Evolutionary conservation across 2,113 vertebrate species (phyloP).

Genomic region (Hiodon alosoides): DNA sequence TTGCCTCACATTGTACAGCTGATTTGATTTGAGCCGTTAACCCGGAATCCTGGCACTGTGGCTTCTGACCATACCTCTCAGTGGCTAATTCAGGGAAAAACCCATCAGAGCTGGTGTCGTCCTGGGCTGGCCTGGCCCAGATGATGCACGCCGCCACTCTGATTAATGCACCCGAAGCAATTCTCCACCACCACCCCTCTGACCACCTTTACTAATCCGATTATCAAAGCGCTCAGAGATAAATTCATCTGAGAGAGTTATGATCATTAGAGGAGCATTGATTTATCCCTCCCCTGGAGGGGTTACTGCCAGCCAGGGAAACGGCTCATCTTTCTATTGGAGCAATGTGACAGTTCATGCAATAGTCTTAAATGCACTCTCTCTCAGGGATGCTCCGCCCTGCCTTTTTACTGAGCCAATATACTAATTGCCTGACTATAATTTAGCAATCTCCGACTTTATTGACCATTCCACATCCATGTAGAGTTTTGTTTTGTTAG

Average conservation of each 20-base stretch:
- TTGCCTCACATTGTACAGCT: too few species aligned
- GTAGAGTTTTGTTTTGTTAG: neutral
- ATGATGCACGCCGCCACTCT: conserved; percentile 38
- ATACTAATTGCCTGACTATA: conserved; percentile 9
- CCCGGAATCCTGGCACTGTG: too few species aligned
- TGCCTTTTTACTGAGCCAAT: neutral
- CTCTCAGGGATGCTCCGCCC: neutral
- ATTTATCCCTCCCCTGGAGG: conserved; percentile 27
- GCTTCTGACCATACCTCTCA: neutral
- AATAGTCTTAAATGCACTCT: conserved; percentile 13
- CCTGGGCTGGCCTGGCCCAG: conserved; percentile 29
- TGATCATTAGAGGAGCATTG: conserved; percentile 27
- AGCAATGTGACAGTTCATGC: conserved; percentile 11
- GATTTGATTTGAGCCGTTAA: too few species aligned
- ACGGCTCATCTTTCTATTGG: conserved; percentile 14
- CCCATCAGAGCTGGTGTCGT: conserved; percentile 52
- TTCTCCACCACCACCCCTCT: conserved; percentile 28
- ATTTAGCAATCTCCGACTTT: neutral
- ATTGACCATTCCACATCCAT: neutral
- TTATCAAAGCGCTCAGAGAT: conserved; percentile 40
- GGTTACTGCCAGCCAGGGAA: conserved; percentile 10
- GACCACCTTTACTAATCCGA: conserved; percentile 43
- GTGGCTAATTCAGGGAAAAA: conserved; percentile 22
- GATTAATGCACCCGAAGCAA: conserved; percentile 57
- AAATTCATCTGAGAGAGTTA: conserved; percentile 28